Percentiles rank a stretch among this genome's conserved stretches.
Conservation (phyloP, 1,140 invertebrate species). For the Himalopsyche phryganea region DNA sequence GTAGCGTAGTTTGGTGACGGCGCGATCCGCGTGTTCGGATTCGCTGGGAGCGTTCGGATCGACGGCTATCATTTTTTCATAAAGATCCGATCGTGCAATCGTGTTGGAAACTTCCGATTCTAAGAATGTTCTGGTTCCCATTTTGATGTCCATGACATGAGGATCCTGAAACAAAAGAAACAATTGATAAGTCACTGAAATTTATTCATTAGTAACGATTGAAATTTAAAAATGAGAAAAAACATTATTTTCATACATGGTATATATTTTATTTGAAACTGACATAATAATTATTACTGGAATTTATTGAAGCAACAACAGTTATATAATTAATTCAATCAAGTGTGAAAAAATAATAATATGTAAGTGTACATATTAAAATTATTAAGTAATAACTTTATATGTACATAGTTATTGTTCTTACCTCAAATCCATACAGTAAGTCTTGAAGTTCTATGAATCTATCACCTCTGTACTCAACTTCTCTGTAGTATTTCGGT, state of each 20-base stretch:
- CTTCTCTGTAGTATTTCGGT: slow-evolving; percentile 82
- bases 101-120: slow-evolving; percentile 90
- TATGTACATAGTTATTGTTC: too few relatives aligned
- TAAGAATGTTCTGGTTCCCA: slow-evolving; percentile 88
- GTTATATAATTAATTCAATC: too few relatives aligned
- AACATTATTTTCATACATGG: too few relatives aligned
- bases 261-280: too few relatives aligned
- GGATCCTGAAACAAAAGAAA: slow-evolving; percentile 61
- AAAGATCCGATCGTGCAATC: slow-evolving; percentile 72
- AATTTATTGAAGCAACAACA: too few relatives aligned
- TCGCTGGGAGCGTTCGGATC: slow-evolving; percentile 81
- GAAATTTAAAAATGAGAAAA: too few relatives aligned
- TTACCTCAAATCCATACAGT: slow-evolving; percentile 67
- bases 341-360: too few relatives aligned
- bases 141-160: slow-evolving; percentile 90
- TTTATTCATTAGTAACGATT: too few relatives aligned
- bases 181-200: slow-evolving; percentile 8
- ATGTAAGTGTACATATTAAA: too few relatives aligned
- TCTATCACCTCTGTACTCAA: slow-evolving; percentile 79
- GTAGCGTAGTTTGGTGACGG: slow-evolving; percentile 90
- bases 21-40: slow-evolving; percentile 72
- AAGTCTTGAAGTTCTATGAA: slow-evolving; percentile 91
- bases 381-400: too few relatives aligned
- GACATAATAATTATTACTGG: too few relatives aligned
- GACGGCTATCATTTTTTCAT: slow-evolving; percentile 91